Base-by-base conservation (phyloP, 2,888 invertebrate genomes). In the Cataglyphis livida region DNA sequence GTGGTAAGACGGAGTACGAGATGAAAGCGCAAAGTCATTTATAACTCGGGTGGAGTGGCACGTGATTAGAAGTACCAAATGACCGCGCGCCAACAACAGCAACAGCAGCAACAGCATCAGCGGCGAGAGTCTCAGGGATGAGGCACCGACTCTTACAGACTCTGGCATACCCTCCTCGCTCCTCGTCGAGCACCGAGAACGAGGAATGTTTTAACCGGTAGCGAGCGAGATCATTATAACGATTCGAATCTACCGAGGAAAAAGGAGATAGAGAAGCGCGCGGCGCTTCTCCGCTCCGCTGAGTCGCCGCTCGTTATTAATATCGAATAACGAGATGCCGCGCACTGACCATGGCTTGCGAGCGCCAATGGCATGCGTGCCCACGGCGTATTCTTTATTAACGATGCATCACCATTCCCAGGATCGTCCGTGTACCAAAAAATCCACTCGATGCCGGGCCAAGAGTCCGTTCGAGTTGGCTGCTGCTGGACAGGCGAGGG, bases 291-390 rank as follows among this genome's bases (percentile, higher is more conserved):
- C 51, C 82, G 89, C 83, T 82, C 66, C 66, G 82, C 71, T 65
- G 85, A 78, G 59, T 48, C 6, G 85, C 86, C 65, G 91, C 91
- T 92, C 91, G 93, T 94, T 94, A 94, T 94, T 94, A 94, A 94
- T 94, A 94, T 94, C 93, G 92, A 94, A 93, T 94, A 94, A 94
- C 94, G 93, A 94, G 94, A 93, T 92, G 92, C 92, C 92, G 88
- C 85, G 32, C 57, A 35, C 64, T 65, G 48, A 83, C 84, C 38
- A 71, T 66, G 64, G 51, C 83, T 83, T 84, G 83, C 89, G 89
- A 90, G 85, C 90, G 89, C 90, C 91, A 90, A 92, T 91, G 91
- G 93, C 91, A 92, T 92, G 92, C 92, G 88, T 90, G 91, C 91
- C 92, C 90, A 88, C 66, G 88, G 88, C 92, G 88, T 93, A 93